These are phyloP conservation scores for Marisa cornuarietis DNA, from an alignment of 1,140 invertebrate species.

Conservation along the genomic window DNA sequence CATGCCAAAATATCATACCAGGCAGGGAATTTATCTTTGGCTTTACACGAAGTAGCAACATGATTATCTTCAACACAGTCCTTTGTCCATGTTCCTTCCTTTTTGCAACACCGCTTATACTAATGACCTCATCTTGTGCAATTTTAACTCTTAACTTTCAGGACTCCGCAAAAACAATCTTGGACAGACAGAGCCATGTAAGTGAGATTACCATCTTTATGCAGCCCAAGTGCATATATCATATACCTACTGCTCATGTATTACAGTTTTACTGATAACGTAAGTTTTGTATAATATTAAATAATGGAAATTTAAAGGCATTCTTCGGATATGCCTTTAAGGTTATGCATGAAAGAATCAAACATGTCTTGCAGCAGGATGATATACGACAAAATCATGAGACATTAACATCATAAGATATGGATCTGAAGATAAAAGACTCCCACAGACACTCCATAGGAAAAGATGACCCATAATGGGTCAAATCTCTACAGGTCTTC, in stretches of 20 bases:
- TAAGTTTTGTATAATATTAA: background rate
- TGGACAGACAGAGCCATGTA: slow-evolving; percentile 54
- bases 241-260: slow-evolving; percentile 11
- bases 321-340: too few species aligned
- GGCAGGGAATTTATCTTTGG: slow-evolving; percentile 11
- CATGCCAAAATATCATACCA: slow-evolving; percentile 1
- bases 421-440: too few species aligned
- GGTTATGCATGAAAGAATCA: too few species aligned
- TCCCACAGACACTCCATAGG: too few species aligned
- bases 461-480: too few species aligned
- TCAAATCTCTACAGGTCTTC: too few species aligned
- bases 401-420: too few species aligned
- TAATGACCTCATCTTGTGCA: slow-evolving; percentile 25
- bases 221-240: slow-evolving; percentile 8
- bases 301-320: too few species aligned
- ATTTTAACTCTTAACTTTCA: slow-evolving; percentile 36
- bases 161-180: slow-evolving; percentile 44
- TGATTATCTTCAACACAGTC: slow-evolving; percentile 10
- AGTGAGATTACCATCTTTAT: slow-evolving; percentile 31
- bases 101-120: slow-evolving; percentile 15
- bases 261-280: background rate
- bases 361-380: too few species aligned
- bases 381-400: too few species aligned
- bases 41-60: slow-evolving; percentile 8
- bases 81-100: slow-evolving; percentile 6